Conservation (phyloP, 2,113 vertebrate species). For the Pyrgilauda ruficollis region DNA sequence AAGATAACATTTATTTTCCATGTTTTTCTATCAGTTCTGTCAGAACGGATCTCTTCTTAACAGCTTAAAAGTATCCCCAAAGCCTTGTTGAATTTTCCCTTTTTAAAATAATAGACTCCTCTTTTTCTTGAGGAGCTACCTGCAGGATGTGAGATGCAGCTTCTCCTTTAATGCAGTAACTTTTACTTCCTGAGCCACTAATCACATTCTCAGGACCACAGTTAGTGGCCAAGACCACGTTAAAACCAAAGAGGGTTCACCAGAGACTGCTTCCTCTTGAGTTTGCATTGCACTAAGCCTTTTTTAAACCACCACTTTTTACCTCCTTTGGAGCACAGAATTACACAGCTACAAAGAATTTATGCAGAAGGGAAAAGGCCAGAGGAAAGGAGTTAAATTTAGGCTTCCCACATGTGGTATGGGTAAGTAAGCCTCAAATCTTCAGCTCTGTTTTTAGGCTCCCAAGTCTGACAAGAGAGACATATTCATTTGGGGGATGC, state of each 20-base stretch:
- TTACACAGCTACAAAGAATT: not conserved
- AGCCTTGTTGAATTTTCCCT: not conserved
- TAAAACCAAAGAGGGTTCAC: not conserved
- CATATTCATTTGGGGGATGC: not conserved
- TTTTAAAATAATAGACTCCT: not conserved
- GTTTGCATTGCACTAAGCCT: not conserved
- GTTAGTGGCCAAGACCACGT: not conserved
- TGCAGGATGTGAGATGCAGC: not conserved
- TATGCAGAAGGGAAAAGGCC: not conserved
- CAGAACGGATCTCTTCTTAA: not conserved
- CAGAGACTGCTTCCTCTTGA: not conserved
- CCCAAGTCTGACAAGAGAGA: not conserved
- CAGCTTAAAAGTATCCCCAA: not conserved
- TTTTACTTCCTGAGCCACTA: not conserved
- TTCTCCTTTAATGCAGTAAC: not conserved
- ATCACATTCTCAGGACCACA: conserved; percentile 13
- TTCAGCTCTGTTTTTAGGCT: conserved; percentile 7
- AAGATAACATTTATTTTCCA: not conserved
- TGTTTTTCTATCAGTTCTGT: not conserved
- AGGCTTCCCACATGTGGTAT: not conserved
- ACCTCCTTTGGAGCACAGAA: not conserved
- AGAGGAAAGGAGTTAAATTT: conserved; percentile 13
- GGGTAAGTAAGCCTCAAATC: not conserved
- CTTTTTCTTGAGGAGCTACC: not conserved
- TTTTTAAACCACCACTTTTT: not conserved